phyloP scores from a whole-genome alignment of 2,797 vertebrate genomes.

The Tragelaphus eurycerus region DNA sequence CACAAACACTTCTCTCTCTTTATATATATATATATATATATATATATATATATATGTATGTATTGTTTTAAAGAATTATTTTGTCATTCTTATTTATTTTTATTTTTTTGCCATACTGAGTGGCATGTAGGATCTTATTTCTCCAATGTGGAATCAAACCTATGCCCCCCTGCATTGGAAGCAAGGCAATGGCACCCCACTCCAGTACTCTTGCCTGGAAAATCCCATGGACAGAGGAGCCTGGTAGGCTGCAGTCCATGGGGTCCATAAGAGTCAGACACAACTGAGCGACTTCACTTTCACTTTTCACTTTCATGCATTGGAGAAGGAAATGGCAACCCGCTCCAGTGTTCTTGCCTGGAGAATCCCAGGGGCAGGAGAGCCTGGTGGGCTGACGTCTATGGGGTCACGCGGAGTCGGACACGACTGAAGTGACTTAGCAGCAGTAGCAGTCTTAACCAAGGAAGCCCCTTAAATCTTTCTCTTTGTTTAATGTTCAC shows the following conservation, averaged over 20 bases:
- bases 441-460: not conserved
- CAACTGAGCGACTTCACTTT: too few relatives aligned
- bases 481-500: not conserved
- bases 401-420: too few relatives aligned
- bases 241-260: too few relatives aligned
- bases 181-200: not conserved
- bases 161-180: not conserved
- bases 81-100: not conserved
- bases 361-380: too few relatives aligned
- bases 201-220: too few relatives aligned
- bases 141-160: not conserved
- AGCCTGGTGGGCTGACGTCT: too few relatives aligned
- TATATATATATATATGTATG: not conserved
- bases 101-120: not conserved
- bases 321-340: too few relatives aligned
- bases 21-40: not conserved
- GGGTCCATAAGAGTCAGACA: too few relatives aligned
- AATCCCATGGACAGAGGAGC: too few relatives aligned
- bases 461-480: not conserved
- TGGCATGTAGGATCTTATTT: not conserved
- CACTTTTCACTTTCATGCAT: too few relatives aligned
- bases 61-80: not conserved
- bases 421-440: too few relatives aligned
- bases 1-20: not conserved
- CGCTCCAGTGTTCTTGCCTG: too few relatives aligned